These are phyloP conservation scores for Autographa pulchrina DNA, from an alignment of 2,888 invertebrate genomes.

Conservation along the genomic window DNA sequence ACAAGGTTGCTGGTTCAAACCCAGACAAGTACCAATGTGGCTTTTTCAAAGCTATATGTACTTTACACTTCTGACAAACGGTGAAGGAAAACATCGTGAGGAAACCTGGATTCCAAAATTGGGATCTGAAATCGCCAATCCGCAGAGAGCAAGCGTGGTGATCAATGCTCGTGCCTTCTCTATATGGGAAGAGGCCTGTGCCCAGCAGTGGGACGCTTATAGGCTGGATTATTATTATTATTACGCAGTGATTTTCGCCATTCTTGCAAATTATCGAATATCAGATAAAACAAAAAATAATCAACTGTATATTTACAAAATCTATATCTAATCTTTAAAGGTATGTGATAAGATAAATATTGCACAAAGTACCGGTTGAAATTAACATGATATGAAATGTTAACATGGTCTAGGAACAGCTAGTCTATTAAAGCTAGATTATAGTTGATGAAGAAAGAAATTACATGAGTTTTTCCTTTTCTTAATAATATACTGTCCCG, in stretches of 20 bases:
- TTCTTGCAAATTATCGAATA: not conserved
- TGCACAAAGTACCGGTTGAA: not conserved
- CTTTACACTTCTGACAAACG: no score
- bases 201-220: no score
- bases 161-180: no score
- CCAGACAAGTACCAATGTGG: no score
- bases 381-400: not conserved
- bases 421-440: not conserved
- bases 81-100: no score
- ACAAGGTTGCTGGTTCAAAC: no score
- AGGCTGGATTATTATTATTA: no score
- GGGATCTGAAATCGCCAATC: no score
- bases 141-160: no score
- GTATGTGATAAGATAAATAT: not conserved
- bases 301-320: not conserved
- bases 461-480: not conserved
- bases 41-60: no score
- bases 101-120: no score
- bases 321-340: not conserved
- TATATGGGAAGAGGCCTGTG: no score
- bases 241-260: not conserved
- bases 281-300: not conserved
- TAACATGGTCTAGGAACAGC: not conserved
- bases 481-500: not conserved
- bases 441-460: not conserved